phyloP scores from a whole-genome alignment of 1,140 invertebrate species.

The Drosophila pallidifrons region DNA sequence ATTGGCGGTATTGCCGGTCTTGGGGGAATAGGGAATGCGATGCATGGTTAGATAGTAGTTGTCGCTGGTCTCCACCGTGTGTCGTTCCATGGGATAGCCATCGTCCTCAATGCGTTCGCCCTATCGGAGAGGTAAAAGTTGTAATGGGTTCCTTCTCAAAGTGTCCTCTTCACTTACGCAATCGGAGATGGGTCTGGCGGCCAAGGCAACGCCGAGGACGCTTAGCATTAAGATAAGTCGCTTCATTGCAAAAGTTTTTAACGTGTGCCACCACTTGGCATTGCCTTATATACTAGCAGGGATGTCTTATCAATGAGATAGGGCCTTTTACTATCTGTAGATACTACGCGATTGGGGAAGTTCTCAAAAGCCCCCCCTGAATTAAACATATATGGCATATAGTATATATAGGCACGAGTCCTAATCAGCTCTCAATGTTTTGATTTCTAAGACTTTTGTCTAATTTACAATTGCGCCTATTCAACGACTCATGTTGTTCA shows the following conservation, averaged over 20 bases:
- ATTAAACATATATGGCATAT: constrained; percentile 7
- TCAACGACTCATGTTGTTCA: constrained; percentile 20
- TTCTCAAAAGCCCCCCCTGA: constrained; percentile 19
- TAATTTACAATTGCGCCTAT: constrained; percentile 43
- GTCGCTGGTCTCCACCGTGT: constrained; percentile 64
- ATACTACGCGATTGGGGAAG: constrained; percentile 1
- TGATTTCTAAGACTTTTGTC: constrained; percentile 22
- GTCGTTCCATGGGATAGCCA: constrained; percentile 77
- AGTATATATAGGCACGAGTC: not conserved
- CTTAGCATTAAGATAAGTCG: constrained; percentile 43
- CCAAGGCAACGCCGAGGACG: constrained; percentile 50
- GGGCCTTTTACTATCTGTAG: constrained; percentile 24
- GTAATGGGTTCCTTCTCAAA: not conserved
- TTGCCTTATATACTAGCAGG: constrained; percentile 30
- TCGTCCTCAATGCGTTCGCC: constrained; percentile 67
- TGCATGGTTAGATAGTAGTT: constrained; percentile 77
- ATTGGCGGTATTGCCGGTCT: constrained; percentile 35
- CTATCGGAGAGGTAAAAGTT: constrained; percentile 15
- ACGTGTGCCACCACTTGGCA: not conserved
- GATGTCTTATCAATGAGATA: constrained; percentile 29
- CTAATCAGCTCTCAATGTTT: constrained; percentile 39
- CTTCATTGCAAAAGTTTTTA: constrained; percentile 27
- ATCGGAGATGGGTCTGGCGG: constrained; percentile 67
- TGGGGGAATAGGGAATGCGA: constrained; percentile 71
- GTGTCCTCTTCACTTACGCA: constrained; percentile 53